phyloP scores from a whole-genome alignment of 2,888 invertebrate genomes.

The Mesodorylaimus sp. region DNA sequence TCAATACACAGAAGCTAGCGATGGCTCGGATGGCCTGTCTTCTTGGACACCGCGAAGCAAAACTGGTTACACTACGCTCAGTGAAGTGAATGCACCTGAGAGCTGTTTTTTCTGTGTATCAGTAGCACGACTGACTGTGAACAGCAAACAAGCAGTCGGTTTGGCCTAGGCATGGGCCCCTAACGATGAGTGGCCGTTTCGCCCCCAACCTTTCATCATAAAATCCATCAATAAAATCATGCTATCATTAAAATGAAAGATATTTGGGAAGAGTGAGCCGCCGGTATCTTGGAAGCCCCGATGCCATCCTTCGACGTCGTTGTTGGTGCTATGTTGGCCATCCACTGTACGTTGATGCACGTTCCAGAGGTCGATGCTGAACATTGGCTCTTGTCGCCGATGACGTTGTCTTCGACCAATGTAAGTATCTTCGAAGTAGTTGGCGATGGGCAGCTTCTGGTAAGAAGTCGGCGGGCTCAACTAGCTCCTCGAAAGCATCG shows the following conservation, averaged over 20 bases:
- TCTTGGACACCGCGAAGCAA: no score
- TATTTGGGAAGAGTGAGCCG: neutral
- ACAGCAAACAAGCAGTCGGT: no score
- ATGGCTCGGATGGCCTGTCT: no score
- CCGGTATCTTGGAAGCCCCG: neutral
- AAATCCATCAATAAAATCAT: no score
- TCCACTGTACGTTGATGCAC: neutral
- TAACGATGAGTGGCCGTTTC: no score
- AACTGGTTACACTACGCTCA: no score
- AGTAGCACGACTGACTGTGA: no score
- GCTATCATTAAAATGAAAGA: neutral
- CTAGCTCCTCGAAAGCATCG: neutral
- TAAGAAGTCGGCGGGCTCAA: neutral
- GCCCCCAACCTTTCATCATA: no score
- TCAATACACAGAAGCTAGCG: no score
- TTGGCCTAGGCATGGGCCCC: no score
- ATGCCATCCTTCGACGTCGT: neutral
- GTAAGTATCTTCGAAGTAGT: constrained; percentile 1
- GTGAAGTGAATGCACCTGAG: no score
- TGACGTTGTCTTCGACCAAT: neutral
- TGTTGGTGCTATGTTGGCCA: neutral
- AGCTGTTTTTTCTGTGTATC: no score
- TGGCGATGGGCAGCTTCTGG: neutral
- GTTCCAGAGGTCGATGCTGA: neutral
- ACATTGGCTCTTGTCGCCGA: neutral